Percentiles rank a stretch among this genome's conserved stretches.
phyloP scores from a whole-genome alignment of 2,113 vertebrate species.

The Myiozetetes cayanensis region DNA sequence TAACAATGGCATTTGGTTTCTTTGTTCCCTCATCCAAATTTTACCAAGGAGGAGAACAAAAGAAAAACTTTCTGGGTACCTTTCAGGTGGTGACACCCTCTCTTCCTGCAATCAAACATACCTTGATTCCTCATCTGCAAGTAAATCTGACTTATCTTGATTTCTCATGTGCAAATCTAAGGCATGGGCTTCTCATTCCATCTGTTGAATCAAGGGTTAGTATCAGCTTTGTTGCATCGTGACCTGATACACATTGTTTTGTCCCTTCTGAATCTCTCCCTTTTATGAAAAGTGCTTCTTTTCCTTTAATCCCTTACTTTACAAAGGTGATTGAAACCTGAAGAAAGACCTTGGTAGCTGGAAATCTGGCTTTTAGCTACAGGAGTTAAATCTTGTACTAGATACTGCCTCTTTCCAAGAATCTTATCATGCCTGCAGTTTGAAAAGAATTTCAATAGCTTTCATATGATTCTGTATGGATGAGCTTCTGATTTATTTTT shows the following conservation, averaged over 20 bases:
- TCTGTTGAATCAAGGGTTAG: not conserved
- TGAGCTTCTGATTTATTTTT: not conserved
- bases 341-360: not conserved
- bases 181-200: not conserved
- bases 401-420: not conserved
- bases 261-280: not conserved
- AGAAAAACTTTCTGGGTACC: not conserved
- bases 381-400: not conserved
- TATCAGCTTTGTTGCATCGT: not conserved
- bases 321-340: not conserved
- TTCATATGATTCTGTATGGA: not conserved
- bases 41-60: not conserved
- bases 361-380: not conserved
- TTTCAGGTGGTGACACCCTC: not conserved
- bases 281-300: not conserved
- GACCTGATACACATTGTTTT: not conserved
- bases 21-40: not conserved
- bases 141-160: not conserved
- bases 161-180: not conserved
- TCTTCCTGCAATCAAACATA: not conserved
- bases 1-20: not conserved
- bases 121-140: not conserved
- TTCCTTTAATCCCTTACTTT: not conserved
- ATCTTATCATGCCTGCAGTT: not conserved
- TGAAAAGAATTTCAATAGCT: not conserved